Conservation (phyloP, 2,888 invertebrate genomes). For the Rotaria socialis region DNA sequence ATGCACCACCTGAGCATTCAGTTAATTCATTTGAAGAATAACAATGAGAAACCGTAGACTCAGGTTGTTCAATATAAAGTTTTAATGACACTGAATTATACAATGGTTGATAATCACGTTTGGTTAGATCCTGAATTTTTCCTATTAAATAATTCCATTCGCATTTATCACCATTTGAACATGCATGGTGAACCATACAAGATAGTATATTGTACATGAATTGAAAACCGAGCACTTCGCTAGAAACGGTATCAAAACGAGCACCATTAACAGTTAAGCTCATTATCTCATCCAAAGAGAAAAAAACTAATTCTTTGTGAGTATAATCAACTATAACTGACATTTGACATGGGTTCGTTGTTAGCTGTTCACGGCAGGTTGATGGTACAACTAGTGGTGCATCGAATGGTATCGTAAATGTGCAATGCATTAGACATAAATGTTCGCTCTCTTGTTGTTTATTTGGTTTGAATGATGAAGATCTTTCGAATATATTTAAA, state of each 20-base stretch:
- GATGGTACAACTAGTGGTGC: background rate
- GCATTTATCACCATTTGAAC: background rate
- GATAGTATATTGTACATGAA: background rate
- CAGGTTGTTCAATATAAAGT: background rate
- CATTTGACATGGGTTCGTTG: background rate
- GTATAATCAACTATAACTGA: background rate
- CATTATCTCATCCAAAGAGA: background rate
- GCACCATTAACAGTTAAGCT: background rate
- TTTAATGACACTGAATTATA: background rate
- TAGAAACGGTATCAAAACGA: background rate
- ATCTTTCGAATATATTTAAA: background rate
- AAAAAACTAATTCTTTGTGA: background rate
- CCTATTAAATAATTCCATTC: background rate
- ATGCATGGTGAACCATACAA: background rate
- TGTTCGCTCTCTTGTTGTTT: background rate
- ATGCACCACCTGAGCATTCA: background rate
- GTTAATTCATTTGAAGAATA: background rate
- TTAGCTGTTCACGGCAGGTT: background rate
- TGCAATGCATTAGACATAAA: background rate
- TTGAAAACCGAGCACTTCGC: background rate
- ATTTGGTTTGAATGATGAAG: background rate
- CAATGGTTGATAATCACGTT: background rate
- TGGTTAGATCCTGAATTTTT: background rate
- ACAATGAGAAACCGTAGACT: background rate
- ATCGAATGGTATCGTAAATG: background rate